Evolutionary conservation across 2,888 invertebrate species (phyloP).

Genomic region (Girardia tigrina): DNA sequence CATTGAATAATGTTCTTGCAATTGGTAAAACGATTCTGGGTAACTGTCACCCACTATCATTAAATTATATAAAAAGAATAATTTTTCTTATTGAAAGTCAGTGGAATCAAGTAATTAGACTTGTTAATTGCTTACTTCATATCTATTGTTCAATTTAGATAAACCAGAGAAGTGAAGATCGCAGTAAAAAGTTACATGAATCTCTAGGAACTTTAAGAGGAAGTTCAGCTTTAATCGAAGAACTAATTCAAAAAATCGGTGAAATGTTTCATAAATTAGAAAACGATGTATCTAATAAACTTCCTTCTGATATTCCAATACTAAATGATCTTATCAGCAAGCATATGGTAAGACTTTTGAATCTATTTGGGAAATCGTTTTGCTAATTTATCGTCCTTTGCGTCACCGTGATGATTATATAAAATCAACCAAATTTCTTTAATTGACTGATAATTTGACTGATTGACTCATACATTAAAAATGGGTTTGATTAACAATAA

Average conservation of each 20-base stretch:
- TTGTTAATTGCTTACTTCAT: neutral
- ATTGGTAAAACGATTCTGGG: neutral
- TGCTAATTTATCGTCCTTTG: no score
- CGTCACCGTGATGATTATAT: no score
- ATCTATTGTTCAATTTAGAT: neutral
- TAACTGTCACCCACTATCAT: neutral
- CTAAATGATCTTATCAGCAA: neutral
- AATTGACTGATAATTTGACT: no score
- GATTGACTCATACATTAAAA: no score
- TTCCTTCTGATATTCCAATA: neutral
- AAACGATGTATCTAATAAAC: neutral
- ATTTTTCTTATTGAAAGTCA: neutral
- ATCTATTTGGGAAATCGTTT: no score
- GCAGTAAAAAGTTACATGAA: neutral
- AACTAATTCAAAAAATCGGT: neutral
- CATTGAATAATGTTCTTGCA: neutral
- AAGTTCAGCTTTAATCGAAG: neutral
- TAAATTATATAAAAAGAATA: neutral
- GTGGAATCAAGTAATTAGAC: neutral
- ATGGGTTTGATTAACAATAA: no score
- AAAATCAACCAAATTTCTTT: no score
- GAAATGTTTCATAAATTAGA: neutral
- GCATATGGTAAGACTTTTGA: neutral
- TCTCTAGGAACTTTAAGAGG: neutral
- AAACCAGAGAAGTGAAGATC: neutral